Evolutionary conservation across 92 coral and sea anemone genomes (phyloP).

Genomic region (Virgularia gustaviana): DNA sequence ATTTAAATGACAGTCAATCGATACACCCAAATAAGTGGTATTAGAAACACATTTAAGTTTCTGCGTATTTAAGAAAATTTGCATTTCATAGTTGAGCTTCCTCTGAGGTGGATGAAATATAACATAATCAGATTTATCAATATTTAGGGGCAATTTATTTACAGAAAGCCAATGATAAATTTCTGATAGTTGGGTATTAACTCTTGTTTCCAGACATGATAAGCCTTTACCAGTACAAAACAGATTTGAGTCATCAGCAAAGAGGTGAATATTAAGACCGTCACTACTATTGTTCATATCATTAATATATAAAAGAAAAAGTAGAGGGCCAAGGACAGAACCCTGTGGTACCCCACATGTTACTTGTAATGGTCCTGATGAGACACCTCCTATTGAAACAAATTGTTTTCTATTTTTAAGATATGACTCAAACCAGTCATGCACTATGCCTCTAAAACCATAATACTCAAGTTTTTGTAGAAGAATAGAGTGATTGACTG

Average conservation of each 20-base stretch:
- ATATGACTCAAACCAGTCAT: conserved; percentile 56
- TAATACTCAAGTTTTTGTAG: conserved; percentile 49
- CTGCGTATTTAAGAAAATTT: conserved; percentile 18
- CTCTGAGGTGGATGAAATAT: conserved; percentile 26
- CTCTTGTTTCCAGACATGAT: conserved; percentile 18
- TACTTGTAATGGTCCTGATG: conserved; percentile 26
- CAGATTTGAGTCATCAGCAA: conserved; percentile 56
- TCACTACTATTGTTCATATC: conserved; percentile 38
- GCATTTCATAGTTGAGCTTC: conserved; percentile 1
- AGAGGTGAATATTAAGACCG: conserved; percentile 44
- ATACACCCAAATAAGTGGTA: conserved; percentile 43
- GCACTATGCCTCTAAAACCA: conserved; percentile 49
- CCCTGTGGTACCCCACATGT: conserved; percentile 60
- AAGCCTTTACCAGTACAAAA: conserved; percentile 35
- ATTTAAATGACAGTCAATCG: conserved; percentile 35
- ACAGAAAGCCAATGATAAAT: conserved; percentile 46
- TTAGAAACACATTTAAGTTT: conserved; percentile 18
- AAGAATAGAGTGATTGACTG: conserved; percentile 47
- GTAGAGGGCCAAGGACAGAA: conserved; percentile 54
- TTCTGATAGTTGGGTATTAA: conserved; percentile 39
- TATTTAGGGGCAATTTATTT: conserved; percentile 47
- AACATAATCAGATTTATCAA: conserved; percentile 44
- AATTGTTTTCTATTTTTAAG: conserved; percentile 52
- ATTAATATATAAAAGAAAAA: conserved; percentile 47
- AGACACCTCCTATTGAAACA: conserved; percentile 49